Conservation (phyloP, 2,797 vertebrate genomes). For the Sebastes glaucus region DNA sequence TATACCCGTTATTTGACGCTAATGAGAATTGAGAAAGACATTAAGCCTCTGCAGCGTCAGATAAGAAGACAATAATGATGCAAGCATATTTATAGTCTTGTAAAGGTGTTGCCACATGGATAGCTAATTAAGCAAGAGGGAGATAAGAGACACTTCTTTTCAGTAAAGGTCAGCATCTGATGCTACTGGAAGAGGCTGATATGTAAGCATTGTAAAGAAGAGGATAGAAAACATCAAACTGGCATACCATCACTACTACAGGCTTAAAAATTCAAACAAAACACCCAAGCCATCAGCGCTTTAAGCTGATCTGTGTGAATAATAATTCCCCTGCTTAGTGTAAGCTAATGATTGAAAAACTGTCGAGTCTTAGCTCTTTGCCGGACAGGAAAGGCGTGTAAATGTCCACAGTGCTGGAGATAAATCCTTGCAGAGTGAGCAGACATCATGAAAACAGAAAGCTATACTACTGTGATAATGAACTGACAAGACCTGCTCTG, state of each 20-base stretch:
- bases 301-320: constrained; percentile 21
- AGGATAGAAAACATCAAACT: constrained; percentile 6
- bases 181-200: neutral
- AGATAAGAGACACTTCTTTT: constrained; percentile 56
- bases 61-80: constrained; percentile 65
- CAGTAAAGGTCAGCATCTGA: constrained; percentile 51
- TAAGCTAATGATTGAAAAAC: constrained; percentile 32
- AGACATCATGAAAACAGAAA: constrained; percentile 75
- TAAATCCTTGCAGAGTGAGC: constrained; percentile 62
- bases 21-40: constrained; percentile 64
- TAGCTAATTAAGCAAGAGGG: constrained; percentile 63
- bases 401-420: constrained; percentile 38
- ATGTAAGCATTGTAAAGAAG: neutral
- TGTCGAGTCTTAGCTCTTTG: constrained; percentile 10
- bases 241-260: neutral
- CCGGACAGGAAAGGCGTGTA: constrained; percentile 25
- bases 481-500: constrained; percentile 75
- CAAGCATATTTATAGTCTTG: constrained; percentile 59
- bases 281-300: neutral
- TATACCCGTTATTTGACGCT: constrained; percentile 24
- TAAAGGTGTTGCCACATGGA: constrained; percentile 52
- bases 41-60: constrained; percentile 51
- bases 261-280: neutral
- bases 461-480: constrained; percentile 79
- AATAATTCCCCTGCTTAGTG: constrained; percentile 18